These are phyloP conservation scores for Dendrocopos noguchii DNA, from an alignment of 2,113 vertebrate species.

Conservation along the genomic window DNA sequence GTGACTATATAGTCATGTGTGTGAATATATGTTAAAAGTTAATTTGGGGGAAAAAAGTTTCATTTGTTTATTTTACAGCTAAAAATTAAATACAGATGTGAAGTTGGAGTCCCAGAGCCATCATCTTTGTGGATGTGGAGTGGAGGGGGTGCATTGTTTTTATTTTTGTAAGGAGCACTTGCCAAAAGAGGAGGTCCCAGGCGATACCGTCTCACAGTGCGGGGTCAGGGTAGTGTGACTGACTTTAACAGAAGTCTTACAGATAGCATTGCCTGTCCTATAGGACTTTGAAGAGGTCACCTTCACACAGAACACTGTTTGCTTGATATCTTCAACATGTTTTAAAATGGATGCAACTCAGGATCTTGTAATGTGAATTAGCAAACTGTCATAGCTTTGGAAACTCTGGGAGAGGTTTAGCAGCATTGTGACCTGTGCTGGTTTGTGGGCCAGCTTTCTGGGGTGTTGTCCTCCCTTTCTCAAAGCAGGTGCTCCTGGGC, in stretches of 20 bases:
- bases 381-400: neutral
- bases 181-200: conserved; percentile 49
- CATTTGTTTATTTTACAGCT: conserved; percentile 22
- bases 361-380: neutral
- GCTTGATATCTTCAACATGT: neutral
- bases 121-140: neutral
- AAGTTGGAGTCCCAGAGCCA: neutral
- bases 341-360: neutral
- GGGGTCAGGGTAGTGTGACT: conserved; percentile 24
- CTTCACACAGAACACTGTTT: neutral
- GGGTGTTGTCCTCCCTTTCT: neutral
- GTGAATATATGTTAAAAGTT: conserved; percentile 22
- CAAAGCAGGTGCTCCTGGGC: neutral
- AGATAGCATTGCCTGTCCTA: neutral
- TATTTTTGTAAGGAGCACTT: neutral
- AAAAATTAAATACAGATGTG: conserved; percentile 13
- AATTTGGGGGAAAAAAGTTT: conserved; percentile 8
- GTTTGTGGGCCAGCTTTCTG: neutral
- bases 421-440: neutral
- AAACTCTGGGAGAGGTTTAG: neutral
- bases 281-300: conserved; percentile 16
- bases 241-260: conserved; percentile 41
- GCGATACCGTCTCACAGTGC: neutral
- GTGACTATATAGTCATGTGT: conserved; percentile 4
- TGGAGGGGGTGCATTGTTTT: neutral